phyloP scores from a whole-genome alignment of 2,113 vertebrate genomes.

The Scytalopus superciliaris region DNA sequence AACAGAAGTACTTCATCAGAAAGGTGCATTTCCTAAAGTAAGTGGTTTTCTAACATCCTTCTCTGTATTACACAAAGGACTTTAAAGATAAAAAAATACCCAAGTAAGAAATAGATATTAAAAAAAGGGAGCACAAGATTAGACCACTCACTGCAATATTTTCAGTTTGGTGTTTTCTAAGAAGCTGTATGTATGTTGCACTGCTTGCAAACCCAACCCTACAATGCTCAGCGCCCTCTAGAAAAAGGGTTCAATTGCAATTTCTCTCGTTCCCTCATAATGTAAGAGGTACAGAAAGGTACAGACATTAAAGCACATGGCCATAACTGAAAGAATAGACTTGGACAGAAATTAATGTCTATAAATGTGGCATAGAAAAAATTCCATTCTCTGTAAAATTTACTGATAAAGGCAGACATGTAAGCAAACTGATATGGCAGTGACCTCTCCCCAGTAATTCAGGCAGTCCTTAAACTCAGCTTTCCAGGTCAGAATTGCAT shows the following conservation, averaged over 20 bases:
- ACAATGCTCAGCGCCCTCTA: not conserved
- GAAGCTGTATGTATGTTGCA: not conserved
- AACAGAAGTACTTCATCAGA: not conserved
- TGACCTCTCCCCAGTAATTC: not conserved
- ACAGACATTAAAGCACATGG: not conserved
- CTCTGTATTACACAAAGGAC: not conserved
- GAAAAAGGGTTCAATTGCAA: not conserved
- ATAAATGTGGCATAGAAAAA: not conserved
- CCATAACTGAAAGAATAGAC: not conserved
- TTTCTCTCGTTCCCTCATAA: not conserved
- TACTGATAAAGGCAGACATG: not conserved
- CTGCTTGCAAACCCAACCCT: not conserved
- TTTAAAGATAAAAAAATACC: not conserved
- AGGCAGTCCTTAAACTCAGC: not conserved
- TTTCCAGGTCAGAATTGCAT: not conserved
- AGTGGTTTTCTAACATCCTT: not conserved
- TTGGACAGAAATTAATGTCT: not conserved
- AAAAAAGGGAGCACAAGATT: not conserved
- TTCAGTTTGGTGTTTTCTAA: not conserved
- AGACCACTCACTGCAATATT: not conserved
- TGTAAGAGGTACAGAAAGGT: not conserved
- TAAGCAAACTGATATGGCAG: not conserved
- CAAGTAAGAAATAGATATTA: not conserved
- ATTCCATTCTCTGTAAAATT: not conserved
- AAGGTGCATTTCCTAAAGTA: not conserved